phyloP scores from a whole-genome alignment of 2,113 vertebrate species.

The Chitala chitala region DNA sequence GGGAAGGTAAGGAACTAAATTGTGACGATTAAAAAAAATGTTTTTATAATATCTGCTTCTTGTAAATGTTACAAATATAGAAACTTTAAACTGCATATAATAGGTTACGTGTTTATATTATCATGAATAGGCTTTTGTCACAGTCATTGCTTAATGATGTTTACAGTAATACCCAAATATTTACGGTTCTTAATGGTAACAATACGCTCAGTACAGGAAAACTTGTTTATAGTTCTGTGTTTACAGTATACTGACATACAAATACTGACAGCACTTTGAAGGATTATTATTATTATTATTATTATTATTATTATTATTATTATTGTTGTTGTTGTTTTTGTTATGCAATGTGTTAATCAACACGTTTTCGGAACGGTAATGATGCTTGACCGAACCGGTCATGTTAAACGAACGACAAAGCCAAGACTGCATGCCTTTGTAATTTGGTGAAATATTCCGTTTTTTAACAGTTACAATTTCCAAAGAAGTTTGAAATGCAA shows the following conservation, averaged over 20 bases:
- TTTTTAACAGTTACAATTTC: background rate
- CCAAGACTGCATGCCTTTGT: background rate
- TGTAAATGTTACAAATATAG: background rate
- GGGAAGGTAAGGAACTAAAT: slow-evolving; percentile 33
- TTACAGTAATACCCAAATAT: no score
- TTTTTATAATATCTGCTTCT: background rate
- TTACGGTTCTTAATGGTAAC: no score
- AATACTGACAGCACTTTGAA: background rate
- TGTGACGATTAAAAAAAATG: background rate
- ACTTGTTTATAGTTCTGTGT: background rate
- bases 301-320: slow-evolving; percentile 6
- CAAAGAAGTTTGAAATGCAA: background rate
- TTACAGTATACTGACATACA: background rate
- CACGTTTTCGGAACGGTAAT: background rate
- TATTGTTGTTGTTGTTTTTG: background rate
- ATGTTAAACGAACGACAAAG: background rate
- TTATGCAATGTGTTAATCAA: no score
- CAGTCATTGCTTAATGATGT: no score
- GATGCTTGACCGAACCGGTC: background rate
- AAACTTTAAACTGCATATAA: background rate
- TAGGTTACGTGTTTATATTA: no score
- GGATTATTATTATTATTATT: background rate
- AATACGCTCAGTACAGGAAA: background rate
- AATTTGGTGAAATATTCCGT: slow-evolving; percentile 3
- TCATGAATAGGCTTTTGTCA: no score